These are phyloP conservation scores for Bombus huntii DNA, from an alignment of 1,140 invertebrate species.

Conservation along the genomic window DNA sequence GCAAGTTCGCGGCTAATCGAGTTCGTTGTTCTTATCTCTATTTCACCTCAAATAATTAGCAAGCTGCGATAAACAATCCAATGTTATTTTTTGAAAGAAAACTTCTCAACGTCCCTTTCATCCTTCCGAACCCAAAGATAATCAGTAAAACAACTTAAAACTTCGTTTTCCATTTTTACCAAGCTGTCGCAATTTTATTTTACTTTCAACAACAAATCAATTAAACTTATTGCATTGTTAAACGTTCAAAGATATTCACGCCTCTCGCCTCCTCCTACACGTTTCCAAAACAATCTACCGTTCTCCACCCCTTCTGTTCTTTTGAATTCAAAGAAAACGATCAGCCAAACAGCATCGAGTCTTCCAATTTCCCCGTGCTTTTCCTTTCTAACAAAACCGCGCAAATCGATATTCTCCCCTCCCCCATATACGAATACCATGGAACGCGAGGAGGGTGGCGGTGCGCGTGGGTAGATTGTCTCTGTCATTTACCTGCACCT, in stretches of 20 bases:
- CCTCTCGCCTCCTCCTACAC: too few species aligned
- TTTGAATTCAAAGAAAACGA: not conserved
- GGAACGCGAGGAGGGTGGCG: conserved; percentile 18
- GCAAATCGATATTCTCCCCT: conserved; percentile 51
- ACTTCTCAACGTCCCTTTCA: not conserved
- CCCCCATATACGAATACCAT: not conserved
- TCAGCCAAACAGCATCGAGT: not conserved
- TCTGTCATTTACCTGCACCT: conserved; percentile 64
- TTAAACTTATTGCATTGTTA: too few species aligned
- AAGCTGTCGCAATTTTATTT: too few species aligned
- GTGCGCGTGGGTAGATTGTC: conserved; percentile 51
- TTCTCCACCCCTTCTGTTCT: too few species aligned
- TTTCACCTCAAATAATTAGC: not conserved
- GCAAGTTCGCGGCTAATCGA: not conserved
- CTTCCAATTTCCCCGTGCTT: conserved; percentile 40
- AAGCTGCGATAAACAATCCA: not conserved
- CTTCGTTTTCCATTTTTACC: too few species aligned
- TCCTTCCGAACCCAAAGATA: too few species aligned
- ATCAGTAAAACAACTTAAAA: too few species aligned
- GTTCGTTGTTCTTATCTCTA: not conserved
- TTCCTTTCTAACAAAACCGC: conserved; percentile 38
- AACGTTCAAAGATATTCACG: too few species aligned
- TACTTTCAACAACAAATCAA: too few species aligned
- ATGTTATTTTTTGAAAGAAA: not conserved
- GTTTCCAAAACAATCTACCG: too few species aligned